Conservation (phyloP, 1,140 invertebrate species). For the Oscheius sp. region DNA sequence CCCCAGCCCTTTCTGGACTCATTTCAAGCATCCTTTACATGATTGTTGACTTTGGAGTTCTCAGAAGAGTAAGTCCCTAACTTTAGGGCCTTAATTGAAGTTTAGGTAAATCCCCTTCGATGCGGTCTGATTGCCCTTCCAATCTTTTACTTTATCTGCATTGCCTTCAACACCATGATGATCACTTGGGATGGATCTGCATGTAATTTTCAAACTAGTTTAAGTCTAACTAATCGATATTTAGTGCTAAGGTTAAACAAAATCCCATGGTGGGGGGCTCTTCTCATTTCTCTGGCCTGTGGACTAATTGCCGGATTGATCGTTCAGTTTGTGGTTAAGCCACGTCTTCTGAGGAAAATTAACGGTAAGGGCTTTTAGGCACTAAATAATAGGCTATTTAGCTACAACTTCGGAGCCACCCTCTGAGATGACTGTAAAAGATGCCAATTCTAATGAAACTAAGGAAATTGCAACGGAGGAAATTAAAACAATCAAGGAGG, state of each 20-base stretch:
- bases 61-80: slow-evolving; percentile 56
- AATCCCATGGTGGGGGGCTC: slow-evolving; percentile 44
- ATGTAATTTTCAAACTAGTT: slow-evolving; percentile 67
- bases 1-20: slow-evolving; percentile 82
- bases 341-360: slow-evolving; percentile 42
- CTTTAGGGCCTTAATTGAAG: slow-evolving; percentile 48
- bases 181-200: slow-evolving; percentile 86
- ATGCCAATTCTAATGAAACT: background rate
- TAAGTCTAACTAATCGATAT: background rate
- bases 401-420: background rate
- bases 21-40: slow-evolving; percentile 80
- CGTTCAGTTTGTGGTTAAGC: slow-evolving; percentile 51
- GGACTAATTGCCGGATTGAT: slow-evolving; percentile 42
- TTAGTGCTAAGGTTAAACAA: slow-evolving; percentile 42
- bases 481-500: slow-evolving; percentile 18
- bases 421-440: background rate
- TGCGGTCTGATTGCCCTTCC: slow-evolving; percentile 80
- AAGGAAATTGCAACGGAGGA: background rate
- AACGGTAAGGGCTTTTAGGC: background rate
- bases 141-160: slow-evolving; percentile 85
- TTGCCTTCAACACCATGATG: slow-evolving; percentile 86
- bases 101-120: slow-evolving; percentile 69
- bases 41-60: slow-evolving; percentile 75
- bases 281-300: slow-evolving; percentile 37
- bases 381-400: background rate